These are phyloP conservation scores for Corbicula japonica DNA, from an alignment of 2,888 invertebrate species.

Conservation along the genomic window DNA sequence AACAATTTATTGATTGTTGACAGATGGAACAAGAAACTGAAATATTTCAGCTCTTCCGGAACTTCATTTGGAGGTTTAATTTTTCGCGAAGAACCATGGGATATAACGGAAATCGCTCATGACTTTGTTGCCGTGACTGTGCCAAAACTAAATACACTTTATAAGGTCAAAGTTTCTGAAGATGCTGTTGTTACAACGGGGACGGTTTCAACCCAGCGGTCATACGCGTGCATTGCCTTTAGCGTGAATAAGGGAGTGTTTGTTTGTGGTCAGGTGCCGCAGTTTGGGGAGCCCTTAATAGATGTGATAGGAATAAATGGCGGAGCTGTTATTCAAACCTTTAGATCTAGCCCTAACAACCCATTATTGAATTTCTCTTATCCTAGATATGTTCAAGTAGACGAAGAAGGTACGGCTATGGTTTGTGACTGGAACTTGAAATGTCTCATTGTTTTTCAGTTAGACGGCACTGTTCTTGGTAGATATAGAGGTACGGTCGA, in stretches of 20 bases:
- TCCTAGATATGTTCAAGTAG: conserved; percentile 67
- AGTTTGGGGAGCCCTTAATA: conserved; percentile 66
- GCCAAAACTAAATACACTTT: conserved; percentile 55
- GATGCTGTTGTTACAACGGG: conserved; percentile 42
- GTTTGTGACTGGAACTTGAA: conserved; percentile 72
- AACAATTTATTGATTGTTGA: conserved; percentile 57
- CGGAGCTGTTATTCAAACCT: conserved; percentile 51
- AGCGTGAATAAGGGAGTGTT: conserved; percentile 43
- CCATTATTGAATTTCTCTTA: conserved; percentile 58
- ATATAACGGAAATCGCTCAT: conserved; percentile 48
- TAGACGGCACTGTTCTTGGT: conserved; percentile 61
- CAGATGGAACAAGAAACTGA: conserved; percentile 64
- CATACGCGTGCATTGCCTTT: conserved; percentile 57
- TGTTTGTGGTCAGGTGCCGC: conserved; percentile 70
- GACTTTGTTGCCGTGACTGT: conserved; percentile 60
- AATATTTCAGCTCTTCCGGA: conserved; percentile 56
- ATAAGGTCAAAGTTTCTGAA: conserved; percentile 49
- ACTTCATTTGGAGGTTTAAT: conserved; percentile 56
- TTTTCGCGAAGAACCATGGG: conserved; percentile 66
- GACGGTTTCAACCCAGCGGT: conserved; percentile 46
- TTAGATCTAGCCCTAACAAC: conserved; percentile 24
- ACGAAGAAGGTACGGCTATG: conserved; percentile 57
- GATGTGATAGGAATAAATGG: conserved; percentile 61
- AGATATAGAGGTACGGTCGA: conserved; percentile 58
- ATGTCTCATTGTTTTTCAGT: conserved; percentile 59